phyloP scores from a whole-genome alignment of 1,140 invertebrate genomes.

The Ooceraea biroi region DNA sequence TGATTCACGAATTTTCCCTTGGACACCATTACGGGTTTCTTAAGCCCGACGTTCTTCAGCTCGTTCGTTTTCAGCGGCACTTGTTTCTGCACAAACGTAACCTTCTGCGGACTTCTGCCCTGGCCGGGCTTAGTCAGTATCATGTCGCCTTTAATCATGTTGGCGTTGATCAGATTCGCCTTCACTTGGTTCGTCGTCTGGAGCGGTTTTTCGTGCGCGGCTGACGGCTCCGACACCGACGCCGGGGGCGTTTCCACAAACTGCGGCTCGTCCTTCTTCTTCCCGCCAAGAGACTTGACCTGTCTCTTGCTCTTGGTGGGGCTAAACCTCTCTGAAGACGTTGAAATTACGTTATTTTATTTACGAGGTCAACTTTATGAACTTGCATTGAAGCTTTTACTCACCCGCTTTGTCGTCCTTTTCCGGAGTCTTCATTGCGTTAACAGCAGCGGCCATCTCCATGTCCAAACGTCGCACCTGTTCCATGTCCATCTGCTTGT shows the following conservation, averaged over 20 bases:
- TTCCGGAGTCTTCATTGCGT: constrained; percentile 84
- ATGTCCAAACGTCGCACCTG: constrained; percentile 83
- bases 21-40: constrained; percentile 77
- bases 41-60: constrained; percentile 74
- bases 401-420: constrained; percentile 79
- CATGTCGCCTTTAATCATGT: constrained; percentile 85
- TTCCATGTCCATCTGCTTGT: constrained; percentile 83
- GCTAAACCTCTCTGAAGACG: constrained; percentile 57
- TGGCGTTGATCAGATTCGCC: constrained; percentile 83
- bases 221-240: constrained; percentile 32
- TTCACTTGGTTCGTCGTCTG: constrained; percentile 85
- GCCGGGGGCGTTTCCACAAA: constrained; percentile 55
- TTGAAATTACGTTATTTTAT: constrained; percentile 18
- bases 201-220: constrained; percentile 75
- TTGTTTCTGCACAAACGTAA: constrained; percentile 83
- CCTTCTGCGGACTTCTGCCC: constrained; percentile 79
- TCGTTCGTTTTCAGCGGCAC: constrained; percentile 81
- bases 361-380: background rate
- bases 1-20: constrained; percentile 79
- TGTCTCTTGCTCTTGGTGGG: constrained; percentile 75
- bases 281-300: constrained; percentile 74
- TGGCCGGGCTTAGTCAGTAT: constrained; percentile 83
- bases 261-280: constrained; percentile 80
- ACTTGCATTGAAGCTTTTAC: background rate
- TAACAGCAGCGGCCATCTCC: constrained; percentile 85